Conservation (phyloP, 1,140 invertebrate species). For the Propsilocerus akamusi region DNA sequence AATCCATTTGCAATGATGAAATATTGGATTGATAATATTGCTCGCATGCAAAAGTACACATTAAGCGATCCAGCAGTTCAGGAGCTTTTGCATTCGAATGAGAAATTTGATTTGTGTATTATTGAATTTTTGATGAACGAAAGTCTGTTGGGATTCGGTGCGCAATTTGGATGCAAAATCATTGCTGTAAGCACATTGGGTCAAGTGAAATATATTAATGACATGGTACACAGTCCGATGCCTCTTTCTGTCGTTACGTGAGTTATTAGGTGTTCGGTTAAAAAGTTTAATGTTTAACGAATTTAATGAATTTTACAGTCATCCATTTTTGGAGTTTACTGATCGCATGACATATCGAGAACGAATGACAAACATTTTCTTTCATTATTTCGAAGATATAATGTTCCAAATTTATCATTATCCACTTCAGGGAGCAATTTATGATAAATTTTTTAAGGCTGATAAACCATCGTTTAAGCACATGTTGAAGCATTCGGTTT, state of each 20-base stretch:
- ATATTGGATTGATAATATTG: not conserved
- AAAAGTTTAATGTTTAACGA: conserved; percentile 10
- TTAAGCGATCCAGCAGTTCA: conserved; percentile 12
- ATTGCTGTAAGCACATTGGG: conserved; percentile 11
- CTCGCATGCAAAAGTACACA: conserved; percentile 1
- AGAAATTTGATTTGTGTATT: conserved; percentile 12
- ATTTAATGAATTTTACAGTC: conserved; percentile 7
- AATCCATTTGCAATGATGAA: not conserved
- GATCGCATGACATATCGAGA: conserved; percentile 30
- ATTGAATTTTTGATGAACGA: conserved; percentile 11
- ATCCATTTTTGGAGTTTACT: conserved; percentile 16
- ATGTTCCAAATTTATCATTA: conserved; percentile 9
- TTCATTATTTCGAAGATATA: conserved; percentile 4
- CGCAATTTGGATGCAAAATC: conserved; percentile 11
- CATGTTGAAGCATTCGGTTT: conserved; percentile 15
- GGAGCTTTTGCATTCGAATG: conserved; percentile 9
- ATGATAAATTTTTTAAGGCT: conserved; percentile 14
- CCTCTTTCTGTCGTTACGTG: conserved; percentile 10
- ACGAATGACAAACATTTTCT: conserved; percentile 24
- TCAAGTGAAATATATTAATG: conserved; percentile 7
- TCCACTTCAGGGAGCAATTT: conserved; percentile 12
- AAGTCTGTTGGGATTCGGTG: conserved; percentile 11
- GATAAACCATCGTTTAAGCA: conserved; percentile 10
- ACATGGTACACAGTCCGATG: conserved; percentile 9
- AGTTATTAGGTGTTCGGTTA: conserved; percentile 5